phyloP scores from a whole-genome alignment of 2,797 vertebrate genomes.

The Eulemur rubriventer region DNA sequence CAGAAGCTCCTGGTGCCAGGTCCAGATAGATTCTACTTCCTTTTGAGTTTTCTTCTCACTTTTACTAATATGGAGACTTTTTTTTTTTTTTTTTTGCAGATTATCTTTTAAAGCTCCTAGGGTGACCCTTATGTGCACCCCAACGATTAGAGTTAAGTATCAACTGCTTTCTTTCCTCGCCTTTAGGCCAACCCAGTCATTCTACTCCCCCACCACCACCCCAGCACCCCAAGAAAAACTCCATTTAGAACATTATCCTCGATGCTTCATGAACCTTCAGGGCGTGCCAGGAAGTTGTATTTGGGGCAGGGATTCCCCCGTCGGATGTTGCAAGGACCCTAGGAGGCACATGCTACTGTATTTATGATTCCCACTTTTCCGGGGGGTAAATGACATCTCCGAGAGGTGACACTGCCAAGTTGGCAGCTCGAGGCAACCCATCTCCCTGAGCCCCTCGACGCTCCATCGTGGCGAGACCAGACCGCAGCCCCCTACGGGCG shows the following conservation, averaged over 20 bases:
- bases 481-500: accelerated
- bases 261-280: background rate
- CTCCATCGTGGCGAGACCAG: background rate
- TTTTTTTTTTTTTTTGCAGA: background rate
- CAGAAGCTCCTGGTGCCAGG: background rate
- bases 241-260: constrained; percentile 12
- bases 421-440: background rate
- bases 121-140: background rate
- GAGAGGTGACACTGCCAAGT: background rate
- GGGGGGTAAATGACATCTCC: background rate
- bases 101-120: background rate
- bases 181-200: background rate
- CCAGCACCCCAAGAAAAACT: background rate
- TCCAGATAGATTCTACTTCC: background rate
- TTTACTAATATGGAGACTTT: background rate
- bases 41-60: background rate
- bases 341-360: background rate
- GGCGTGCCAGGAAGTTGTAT: background rate
- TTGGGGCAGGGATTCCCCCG: accelerated
- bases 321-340: background rate
- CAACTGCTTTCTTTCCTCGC: background rate
- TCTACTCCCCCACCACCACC: background rate
- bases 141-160: background rate
- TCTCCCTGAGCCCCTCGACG: background rate
- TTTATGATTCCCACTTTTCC: background rate